Conservation (phyloP, 2,888 invertebrate genomes). For the Eretmocerus hayati region DNA sequence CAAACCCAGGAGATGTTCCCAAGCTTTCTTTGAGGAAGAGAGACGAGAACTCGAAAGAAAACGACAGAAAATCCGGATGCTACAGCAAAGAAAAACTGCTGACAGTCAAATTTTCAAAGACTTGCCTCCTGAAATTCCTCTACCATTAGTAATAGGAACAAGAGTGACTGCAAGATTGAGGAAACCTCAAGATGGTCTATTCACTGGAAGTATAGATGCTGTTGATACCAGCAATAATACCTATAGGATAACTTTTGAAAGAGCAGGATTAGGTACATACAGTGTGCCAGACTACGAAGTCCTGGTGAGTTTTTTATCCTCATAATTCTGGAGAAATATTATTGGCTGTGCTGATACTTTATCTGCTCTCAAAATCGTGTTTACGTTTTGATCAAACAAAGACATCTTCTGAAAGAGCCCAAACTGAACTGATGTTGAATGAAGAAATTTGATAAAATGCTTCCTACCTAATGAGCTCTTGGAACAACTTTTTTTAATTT, state of each 20-base stretch:
- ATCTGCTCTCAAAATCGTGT: no score
- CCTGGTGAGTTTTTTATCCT: constrained; percentile 48
- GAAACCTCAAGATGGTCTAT: constrained; percentile 91
- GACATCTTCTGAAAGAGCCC: no score
- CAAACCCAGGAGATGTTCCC: constrained; percentile 89
- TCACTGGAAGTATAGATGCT: constrained; percentile 89
- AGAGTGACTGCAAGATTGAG: constrained; percentile 86
- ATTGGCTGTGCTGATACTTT: neutral
- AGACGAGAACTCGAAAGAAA: constrained; percentile 82
- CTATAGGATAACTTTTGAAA: constrained; percentile 90
- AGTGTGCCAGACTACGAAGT: constrained; percentile 97
- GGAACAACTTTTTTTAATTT: no score
- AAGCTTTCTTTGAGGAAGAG: constrained; percentile 94
- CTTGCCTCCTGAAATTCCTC: constrained; percentile 87
- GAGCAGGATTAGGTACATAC: constrained; percentile 86
- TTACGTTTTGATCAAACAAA: no score
- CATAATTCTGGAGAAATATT: neutral
- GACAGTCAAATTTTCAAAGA: constrained; percentile 73
- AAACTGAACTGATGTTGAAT: no score
- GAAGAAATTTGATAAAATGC: no score
- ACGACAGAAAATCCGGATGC: constrained; percentile 80
- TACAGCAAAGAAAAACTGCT: constrained; percentile 85
- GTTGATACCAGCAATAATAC: constrained; percentile 91
- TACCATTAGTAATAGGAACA: constrained; percentile 90
- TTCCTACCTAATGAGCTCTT: no score